Evolutionary conservation across 2,888 invertebrate species (phyloP).

Genomic region (Phortica okadai): DNA sequence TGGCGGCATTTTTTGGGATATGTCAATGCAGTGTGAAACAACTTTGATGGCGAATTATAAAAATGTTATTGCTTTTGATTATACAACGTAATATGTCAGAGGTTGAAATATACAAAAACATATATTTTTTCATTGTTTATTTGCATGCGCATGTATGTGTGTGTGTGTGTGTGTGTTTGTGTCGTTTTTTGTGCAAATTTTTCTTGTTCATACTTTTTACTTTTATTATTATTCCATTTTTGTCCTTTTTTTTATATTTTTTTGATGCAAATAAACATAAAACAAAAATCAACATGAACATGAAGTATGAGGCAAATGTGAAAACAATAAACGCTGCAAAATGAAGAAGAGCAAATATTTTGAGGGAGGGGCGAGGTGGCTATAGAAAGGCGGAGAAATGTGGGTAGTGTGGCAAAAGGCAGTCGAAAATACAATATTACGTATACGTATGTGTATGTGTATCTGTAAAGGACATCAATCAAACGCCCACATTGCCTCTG

Average conservation of each 20-base stretch:
- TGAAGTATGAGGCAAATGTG: not conserved
- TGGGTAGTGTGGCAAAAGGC: too few relatives aligned
- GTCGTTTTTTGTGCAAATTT: too few relatives aligned
- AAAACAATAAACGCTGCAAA: not conserved
- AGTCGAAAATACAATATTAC: too few relatives aligned
- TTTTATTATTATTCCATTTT: too few relatives aligned
- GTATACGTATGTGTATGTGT: too few relatives aligned
- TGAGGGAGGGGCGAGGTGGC: too few relatives aligned
- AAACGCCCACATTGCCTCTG: not conserved
- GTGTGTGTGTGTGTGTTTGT: too few relatives aligned
- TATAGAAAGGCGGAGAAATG: too few relatives aligned
- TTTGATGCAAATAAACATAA: too few relatives aligned
- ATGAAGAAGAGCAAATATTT: not conserved
- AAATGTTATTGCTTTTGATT: conserved; percentile 16
- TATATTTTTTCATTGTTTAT: not conserved
- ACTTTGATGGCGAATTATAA: conserved; percentile 6
- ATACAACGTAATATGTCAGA: not conserved
- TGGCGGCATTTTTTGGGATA: not conserved
- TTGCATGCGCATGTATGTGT: not conserved
- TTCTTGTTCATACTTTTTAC: too few relatives aligned
- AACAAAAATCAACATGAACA: too few relatives aligned
- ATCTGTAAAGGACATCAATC: not conserved
- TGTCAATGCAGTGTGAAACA: not conserved
- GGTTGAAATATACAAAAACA: not conserved
- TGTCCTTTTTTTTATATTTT: too few relatives aligned